phyloP scores from a whole-genome alignment of 1,140 invertebrate genomes.

The Caerostris darwini region DNA sequence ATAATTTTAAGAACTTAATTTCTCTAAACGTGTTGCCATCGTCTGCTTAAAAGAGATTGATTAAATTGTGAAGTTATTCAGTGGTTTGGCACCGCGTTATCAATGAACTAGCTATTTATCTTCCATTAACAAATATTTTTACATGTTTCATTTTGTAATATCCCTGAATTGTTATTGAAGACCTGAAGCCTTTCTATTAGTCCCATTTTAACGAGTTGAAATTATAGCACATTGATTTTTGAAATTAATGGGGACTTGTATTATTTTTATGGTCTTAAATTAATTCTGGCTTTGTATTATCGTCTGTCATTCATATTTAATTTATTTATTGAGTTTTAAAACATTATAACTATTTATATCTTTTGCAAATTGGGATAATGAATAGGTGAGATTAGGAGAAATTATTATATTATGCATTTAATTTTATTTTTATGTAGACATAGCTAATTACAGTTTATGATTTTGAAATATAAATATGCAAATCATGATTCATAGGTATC shows the following conservation, averaged over 20 bases:
- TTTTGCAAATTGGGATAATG: too few relatives aligned
- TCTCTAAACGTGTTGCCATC: background rate
- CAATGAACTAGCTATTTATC: conserved; percentile 6
- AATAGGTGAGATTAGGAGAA: too few relatives aligned
- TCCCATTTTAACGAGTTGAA: background rate
- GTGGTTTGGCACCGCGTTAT: background rate
- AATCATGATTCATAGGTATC: too few relatives aligned
- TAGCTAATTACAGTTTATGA: too few relatives aligned
- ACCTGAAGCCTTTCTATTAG: background rate
- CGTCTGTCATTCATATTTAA: too few relatives aligned
- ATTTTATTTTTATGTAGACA: too few relatives aligned
- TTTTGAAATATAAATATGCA: too few relatives aligned
- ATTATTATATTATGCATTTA: too few relatives aligned
- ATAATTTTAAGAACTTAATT: conserved; percentile 2
- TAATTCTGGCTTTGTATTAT: too few relatives aligned
- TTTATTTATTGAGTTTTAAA: too few relatives aligned
- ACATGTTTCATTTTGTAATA: background rate
- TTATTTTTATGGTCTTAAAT: too few relatives aligned
- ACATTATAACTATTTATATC: too few relatives aligned
- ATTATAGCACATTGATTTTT: background rate
- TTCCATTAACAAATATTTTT: conserved; percentile 13
- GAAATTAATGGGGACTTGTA: background rate
- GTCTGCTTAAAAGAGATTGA: background rate
- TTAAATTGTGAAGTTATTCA: background rate
- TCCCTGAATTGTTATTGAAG: background rate